Conservation (phyloP, 2,888 invertebrate species). For the Andrena haemorrhoa region DNA sequence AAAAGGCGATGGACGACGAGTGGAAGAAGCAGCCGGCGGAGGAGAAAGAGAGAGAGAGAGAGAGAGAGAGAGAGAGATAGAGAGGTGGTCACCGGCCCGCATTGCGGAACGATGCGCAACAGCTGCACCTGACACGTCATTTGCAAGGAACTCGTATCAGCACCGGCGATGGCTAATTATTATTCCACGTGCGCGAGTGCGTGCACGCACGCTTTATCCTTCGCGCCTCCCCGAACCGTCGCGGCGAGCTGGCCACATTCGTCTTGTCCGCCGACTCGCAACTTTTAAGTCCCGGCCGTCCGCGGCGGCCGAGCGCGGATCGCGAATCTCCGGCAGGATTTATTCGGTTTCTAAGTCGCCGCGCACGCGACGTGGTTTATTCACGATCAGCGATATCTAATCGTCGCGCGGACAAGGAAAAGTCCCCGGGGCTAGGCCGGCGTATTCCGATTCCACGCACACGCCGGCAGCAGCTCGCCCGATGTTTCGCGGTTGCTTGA, state of each 20-base stretch:
- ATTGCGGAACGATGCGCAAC: constrained; percentile 81
- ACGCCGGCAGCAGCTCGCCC: constrained; percentile 20
- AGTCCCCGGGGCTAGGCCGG: constrained; percentile 1
- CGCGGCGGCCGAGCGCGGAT: background rate
- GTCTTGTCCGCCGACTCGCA: constrained; percentile 28
- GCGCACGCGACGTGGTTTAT: constrained; percentile 66
- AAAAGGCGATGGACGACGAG: constrained; percentile 21
- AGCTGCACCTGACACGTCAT: constrained; percentile 83
- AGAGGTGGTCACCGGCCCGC: constrained; percentile 74
- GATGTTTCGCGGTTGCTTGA: constrained; percentile 41
- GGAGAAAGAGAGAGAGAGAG: constrained; percentile 47
- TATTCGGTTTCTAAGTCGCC: constrained; percentile 47
- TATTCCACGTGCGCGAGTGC: constrained; percentile 77
- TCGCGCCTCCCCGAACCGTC: constrained; percentile 47
- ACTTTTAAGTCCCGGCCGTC: constrained; percentile 19
- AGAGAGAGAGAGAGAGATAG: constrained; percentile 51
- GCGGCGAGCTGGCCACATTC: constrained; percentile 1
- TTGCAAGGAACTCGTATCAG: constrained; percentile 81
- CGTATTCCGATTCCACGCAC: constrained; percentile 52
- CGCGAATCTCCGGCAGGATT: constrained; percentile 26
- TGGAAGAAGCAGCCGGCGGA: constrained; percentile 33
- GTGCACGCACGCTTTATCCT: constrained; percentile 62
- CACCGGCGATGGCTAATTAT: constrained; percentile 79
- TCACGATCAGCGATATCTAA: constrained; percentile 65
- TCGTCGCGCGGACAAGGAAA: constrained; percentile 31